Percentiles rank a stretch among this genome's conserved stretches.
Evolutionary conservation across 2,113 vertebrate genomes (phyloP).

Genomic region (Ellobius talpinus): DNA sequence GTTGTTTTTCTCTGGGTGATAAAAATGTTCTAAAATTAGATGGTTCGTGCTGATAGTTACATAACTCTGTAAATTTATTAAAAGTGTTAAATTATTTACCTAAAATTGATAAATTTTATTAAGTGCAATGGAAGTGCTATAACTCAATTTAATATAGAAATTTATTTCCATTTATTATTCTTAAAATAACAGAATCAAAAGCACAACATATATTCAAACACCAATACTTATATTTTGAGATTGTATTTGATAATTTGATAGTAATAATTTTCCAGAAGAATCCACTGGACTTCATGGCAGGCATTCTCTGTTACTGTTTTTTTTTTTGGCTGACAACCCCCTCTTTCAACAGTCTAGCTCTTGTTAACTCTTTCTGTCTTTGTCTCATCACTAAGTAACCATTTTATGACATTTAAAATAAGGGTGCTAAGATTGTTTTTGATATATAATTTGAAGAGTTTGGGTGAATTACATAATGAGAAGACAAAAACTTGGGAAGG

Average conservation of each 20-base stretch:
- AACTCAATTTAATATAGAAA: not conserved
- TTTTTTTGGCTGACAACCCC: conserved; percentile 37
- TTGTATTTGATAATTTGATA: not conserved
- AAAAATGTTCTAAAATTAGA: conserved; percentile 35
- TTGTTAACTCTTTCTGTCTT: not conserved
- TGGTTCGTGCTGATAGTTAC: not conserved
- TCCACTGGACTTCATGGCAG: conserved; percentile 17
- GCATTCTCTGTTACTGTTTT: not conserved
- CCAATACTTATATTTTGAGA: not conserved
- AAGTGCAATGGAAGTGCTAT: not conserved
- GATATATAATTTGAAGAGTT: not conserved
- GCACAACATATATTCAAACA: not conserved
- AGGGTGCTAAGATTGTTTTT: not conserved
- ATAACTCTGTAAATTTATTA: conserved; percentile 11
- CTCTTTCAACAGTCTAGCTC: not conserved
- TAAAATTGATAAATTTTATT: conserved; percentile 16
- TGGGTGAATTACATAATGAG: not conserved
- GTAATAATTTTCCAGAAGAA: conserved; percentile 29
- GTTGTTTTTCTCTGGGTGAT: not conserved
- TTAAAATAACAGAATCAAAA: not conserved
- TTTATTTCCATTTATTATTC: conserved; percentile 28
- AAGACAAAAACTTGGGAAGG: conserved; percentile 46
- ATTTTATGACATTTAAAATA: conserved; percentile 52
- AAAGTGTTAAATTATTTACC: not conserved
- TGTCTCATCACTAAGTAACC: conserved; percentile 26